Conservation (phyloP, 1,140 invertebrate genomes). For the Calosoma granatense region DNA sequence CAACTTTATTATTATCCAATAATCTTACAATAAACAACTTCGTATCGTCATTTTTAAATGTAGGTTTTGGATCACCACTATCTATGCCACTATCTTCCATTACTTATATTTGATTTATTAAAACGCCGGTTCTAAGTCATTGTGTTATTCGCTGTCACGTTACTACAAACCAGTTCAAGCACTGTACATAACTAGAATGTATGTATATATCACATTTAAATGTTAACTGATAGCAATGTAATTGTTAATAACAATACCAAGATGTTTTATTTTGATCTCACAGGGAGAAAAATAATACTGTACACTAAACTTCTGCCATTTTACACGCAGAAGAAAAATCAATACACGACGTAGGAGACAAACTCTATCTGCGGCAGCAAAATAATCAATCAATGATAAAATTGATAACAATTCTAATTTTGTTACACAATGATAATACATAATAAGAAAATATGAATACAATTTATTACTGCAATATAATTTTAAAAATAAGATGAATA, state of each 20-base stretch:
- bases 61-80: slow-evolving; percentile 44
- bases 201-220: too few relatives aligned
- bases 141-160: too few relatives aligned
- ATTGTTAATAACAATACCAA: too few relatives aligned
- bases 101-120: slow-evolving; percentile 11
- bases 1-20: not conserved
- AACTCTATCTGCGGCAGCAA: not conserved
- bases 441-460: too few relatives aligned
- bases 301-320: slow-evolving; percentile 10
- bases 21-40: not conserved
- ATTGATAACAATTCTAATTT: too few relatives aligned
- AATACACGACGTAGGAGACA: slow-evolving; percentile 21
- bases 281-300: slow-evolving; percentile 16
- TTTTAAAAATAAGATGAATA: too few relatives aligned
- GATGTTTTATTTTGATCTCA: too few relatives aligned
- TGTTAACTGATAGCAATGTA: too few relatives aligned
- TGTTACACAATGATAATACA: too few relatives aligned
- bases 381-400: not conserved
- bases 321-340: slow-evolving; percentile 29
- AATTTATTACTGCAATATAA: too few relatives aligned
- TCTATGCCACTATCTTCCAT: slow-evolving; percentile 59
- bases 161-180: too few relatives aligned
- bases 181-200: too few relatives aligned
- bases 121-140: not conserved
- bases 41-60: slow-evolving; percentile 11